Percentiles rank a stretch among this genome's conserved stretches.
phyloP scores from a whole-genome alignment of 2,888 invertebrate species.

The Lomographa bimaculata region DNA sequence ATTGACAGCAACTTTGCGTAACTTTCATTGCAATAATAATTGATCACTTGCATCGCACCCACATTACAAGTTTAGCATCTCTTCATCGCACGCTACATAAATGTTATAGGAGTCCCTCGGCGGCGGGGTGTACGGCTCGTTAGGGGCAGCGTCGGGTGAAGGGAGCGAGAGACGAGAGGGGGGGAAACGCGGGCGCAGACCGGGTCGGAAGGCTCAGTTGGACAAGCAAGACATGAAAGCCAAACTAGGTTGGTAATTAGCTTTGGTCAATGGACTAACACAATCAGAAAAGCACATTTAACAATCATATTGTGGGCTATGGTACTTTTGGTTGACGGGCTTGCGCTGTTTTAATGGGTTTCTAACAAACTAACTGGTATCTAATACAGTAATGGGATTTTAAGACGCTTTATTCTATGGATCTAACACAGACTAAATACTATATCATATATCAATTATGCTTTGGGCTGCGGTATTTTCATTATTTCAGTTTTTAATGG shows the following conservation, averaged over 20 bases:
- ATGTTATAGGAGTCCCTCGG: constrained; percentile 66
- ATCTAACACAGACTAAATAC: no score
- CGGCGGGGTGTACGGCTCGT: constrained; percentile 60
- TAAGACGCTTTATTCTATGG: no score
- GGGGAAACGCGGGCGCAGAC: constrained; percentile 94
- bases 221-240: constrained; percentile 97
- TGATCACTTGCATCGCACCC: no score
- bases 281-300: no score
- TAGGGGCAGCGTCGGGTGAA: constrained; percentile 66
- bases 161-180: constrained; percentile 90
- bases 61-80: background rate
- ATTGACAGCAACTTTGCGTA: no score
- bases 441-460: no score
- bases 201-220: constrained; percentile 91
- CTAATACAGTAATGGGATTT: background rate
- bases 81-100: constrained; percentile 8
- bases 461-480: no score
- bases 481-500: no score
- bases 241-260: constrained; percentile 90
- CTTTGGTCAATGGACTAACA: no score
- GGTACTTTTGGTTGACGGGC: no score
- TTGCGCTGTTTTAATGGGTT: background rate
- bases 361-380: background rate
- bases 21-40: no score
- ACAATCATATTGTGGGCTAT: no score